Evolutionary conservation across 2,113 vertebrate species (phyloP), one percentile per base, ranked within the genome.

Genomic region (Galeopterus variegatus): DNA sequence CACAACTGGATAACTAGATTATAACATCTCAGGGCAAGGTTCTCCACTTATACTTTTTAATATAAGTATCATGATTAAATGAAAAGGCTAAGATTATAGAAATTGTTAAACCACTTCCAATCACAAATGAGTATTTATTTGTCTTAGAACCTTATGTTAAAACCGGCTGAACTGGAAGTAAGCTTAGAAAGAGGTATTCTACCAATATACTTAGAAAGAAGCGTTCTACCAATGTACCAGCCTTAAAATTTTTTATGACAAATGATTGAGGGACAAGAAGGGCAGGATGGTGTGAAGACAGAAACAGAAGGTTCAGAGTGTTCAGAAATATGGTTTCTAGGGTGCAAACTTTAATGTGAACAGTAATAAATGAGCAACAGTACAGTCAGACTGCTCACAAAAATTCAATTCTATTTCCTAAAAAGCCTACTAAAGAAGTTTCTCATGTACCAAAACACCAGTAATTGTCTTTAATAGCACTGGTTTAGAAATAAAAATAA

Each of bases 31-130:
- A 94, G 87, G 48, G n/a, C 23, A 93, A 88, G 19, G 2, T 69
- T 85, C 73, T 41, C 24, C 50, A 67, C 23, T 56, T 64, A 58
- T 58, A 82, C 24, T 80, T 92, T 86, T 92, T 58, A 92, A 83
- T 77, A 21, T 56, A 94, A 92, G 14, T 72, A 88, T 62, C 28
- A 83, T 84, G 26, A 82, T 62, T 73, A 89, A 92, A 80, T 48
- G 58, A 92, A 93, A 90, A 95, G n/a, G 21, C 41, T 64, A 82
- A 89, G 26, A 48, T 79, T 90, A 86, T 24, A 96, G 77, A 90
- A 93, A 85, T 56, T 72, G 24, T 90, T 72, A 84, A 94, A 60
- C 24, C 14, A 81, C 45, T 86, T 93, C 12, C 41, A 75, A 56
- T 79, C 36, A 94, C 54, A 87, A 76, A 81, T n/a, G 64, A 94